Percentiles rank a stretch among this genome's conserved stretches.
Conservation (phyloP, 2,113 vertebrate species). For the Leucoraja erinaceus region DNA sequence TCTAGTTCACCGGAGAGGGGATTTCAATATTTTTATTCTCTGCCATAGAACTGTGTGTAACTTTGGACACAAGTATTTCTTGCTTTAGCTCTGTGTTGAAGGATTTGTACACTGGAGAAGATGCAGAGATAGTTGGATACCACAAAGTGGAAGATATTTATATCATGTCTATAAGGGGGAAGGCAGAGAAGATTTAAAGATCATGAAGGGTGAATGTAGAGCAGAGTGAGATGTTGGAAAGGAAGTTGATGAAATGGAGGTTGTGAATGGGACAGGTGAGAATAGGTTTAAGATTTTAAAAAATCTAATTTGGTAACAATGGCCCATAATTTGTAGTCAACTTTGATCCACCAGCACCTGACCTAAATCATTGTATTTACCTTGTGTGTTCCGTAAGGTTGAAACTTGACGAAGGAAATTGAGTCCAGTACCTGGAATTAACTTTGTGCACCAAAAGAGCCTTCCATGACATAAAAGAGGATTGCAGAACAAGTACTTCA, state of each 20-base stretch:
- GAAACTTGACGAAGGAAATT: too few species aligned
- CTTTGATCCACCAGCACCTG: too few species aligned
- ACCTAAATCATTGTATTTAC: too few species aligned
- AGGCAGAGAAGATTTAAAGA: not conserved
- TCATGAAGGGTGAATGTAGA: not conserved
- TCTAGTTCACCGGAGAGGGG: not conserved
- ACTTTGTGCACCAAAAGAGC: too few species aligned
- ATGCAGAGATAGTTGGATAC: not conserved
- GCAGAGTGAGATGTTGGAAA: not conserved
- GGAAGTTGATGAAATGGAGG: not conserved
- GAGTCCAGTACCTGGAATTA: too few species aligned
- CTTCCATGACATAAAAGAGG: too few species aligned
- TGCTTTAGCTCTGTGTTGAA: not conserved
- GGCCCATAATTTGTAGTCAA: too few species aligned
- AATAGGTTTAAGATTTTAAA: not conserved
- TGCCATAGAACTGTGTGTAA: too few species aligned
- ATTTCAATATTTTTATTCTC: not conserved
- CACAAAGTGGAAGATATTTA: not conserved
- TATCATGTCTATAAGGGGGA: not conserved
- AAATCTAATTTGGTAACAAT: not conserved
- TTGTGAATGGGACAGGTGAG: not conserved
- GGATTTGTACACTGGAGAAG: not conserved
- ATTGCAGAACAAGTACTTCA: too few species aligned
- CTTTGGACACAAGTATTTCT: not conserved
- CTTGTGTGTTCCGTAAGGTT: too few species aligned